Conservation (phyloP, 2,888 invertebrate genomes). For the Eremobia ochroleuca region DNA sequence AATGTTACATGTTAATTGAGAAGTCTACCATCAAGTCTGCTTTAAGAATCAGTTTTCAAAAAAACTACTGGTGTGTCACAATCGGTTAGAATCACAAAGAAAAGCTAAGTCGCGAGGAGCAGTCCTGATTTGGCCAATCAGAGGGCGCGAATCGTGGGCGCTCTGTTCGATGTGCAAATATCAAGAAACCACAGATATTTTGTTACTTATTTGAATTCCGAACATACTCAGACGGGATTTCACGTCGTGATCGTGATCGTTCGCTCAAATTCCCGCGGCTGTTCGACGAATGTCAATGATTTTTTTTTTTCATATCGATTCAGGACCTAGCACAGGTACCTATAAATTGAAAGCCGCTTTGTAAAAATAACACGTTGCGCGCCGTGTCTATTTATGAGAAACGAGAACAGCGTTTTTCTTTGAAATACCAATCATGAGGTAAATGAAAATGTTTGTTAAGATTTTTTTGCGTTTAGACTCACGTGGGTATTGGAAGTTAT, state of each 20-base stretch:
- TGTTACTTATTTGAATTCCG: constrained; percentile 69
- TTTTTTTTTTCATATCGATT: constrained; percentile 39
- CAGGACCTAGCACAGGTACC: constrained; percentile 7
- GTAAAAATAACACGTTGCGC: constrained; percentile 40
- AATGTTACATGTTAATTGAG: not conserved
- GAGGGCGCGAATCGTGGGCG: constrained; percentile 24
- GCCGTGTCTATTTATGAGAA: constrained; percentile 23
- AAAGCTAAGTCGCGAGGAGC: constrained; percentile 7
- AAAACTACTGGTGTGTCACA: not conserved
- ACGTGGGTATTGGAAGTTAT: constrained; percentile 29
- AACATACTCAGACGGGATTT: constrained; percentile 57
- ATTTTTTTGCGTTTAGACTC: constrained; percentile 25
- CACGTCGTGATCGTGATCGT: constrained; percentile 42
- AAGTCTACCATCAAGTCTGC: not conserved
- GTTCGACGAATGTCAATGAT: constrained; percentile 55
- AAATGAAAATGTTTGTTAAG: constrained; percentile 38
- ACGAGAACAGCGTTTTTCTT: constrained; percentile 18
- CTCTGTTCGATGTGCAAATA: constrained; percentile 61
- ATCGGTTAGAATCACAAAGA: constrained; percentile 6
- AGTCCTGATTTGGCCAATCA: constrained; percentile 60
- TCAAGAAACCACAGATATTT: constrained; percentile 55
- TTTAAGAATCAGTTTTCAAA: constrained; percentile 1
- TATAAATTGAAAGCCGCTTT: constrained; percentile 51
- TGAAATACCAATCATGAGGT: constrained; percentile 26
- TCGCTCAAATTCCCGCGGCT: constrained; percentile 43